Percentiles rank a stretch among this genome's conserved stretches.
Evolutionary conservation across 2,113 vertebrate genomes (phyloP).

Genomic region (Atlantisia rogersi): DNA sequence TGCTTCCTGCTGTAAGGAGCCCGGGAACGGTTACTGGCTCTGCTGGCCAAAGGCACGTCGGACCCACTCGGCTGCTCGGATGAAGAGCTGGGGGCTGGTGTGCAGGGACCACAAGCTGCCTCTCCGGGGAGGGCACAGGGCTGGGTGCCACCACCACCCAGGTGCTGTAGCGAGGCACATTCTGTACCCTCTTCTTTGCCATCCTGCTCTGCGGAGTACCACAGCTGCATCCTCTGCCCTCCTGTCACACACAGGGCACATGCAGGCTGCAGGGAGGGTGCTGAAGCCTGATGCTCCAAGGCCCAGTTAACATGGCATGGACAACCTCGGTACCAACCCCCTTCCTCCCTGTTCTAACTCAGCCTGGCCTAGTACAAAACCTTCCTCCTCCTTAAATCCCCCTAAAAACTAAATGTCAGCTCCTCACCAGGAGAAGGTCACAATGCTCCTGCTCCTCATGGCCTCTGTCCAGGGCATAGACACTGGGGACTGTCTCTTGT

Average conservation of each 20-base stretch:
- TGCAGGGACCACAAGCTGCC: neutral
- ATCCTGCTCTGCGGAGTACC: neutral
- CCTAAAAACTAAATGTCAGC: neutral
- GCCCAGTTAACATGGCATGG: neutral
- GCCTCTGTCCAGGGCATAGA: neutral
- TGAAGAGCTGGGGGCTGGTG: neutral
- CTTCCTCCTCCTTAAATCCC: neutral
- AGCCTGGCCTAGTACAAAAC: neutral
- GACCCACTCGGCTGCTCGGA: neutral
- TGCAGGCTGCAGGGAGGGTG: fast-evolving
- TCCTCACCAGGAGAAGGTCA: neutral
- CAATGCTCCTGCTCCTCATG: neutral
- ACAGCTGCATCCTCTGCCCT: neutral
- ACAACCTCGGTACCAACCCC: fast-evolving
- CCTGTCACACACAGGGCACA: fast-evolving
- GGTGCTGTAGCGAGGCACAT: fast-evolving
- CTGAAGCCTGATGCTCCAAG: fast-evolving
- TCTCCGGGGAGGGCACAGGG: neutral
- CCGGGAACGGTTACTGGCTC: neutral
- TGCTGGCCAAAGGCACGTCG: neutral
- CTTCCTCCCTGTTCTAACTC: neutral
- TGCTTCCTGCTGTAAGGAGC: neutral
- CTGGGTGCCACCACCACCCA: neutral
- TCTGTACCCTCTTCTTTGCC: neutral
- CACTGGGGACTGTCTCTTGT: neutral